These are phyloP conservation scores for Lapara coniferarum DNA, from an alignment of 2,888 invertebrate genomes.

Conservation along the genomic window DNA sequence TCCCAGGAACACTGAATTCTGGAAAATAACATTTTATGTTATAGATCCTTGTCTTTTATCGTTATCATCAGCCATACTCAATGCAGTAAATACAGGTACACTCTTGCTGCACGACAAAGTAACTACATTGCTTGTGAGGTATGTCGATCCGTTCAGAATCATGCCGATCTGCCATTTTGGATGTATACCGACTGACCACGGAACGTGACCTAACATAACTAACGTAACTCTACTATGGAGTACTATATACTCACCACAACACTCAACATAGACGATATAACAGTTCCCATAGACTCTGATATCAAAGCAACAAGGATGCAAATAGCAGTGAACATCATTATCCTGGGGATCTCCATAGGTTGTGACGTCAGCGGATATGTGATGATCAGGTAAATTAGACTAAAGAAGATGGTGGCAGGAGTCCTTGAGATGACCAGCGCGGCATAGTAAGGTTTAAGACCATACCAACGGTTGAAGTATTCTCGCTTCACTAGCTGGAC, in stretches of 20 bases:
- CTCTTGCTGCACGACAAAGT: too few species aligned
- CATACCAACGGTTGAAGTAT: slow-evolving; percentile 94
- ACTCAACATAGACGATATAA: slow-evolving; percentile 89
- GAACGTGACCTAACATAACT: background rate
- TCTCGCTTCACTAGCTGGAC: slow-evolving; percentile 90
- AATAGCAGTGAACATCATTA: slow-evolving; percentile 87
- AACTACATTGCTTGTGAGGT: too few species aligned
- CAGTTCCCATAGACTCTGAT: slow-evolving; percentile 90
- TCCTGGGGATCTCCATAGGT: slow-evolving; percentile 87
- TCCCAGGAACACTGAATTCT: slow-evolving; percentile 95
- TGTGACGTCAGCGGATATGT: slow-evolving; percentile 90
- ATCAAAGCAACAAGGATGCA: slow-evolving; percentile 89
- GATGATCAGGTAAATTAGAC: slow-evolving; percentile 86
- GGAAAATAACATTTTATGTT: slow-evolving; percentile 32
- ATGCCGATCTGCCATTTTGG: too few species aligned
- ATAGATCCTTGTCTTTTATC: too few species aligned
- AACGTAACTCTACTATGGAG: background rate
- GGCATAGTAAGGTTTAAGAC: slow-evolving; percentile 90
- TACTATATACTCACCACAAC: slow-evolving; percentile 87
- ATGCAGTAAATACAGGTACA: too few species aligned
- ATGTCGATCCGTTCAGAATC: too few species aligned
- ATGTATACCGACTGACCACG: too few species aligned
- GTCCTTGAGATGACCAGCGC: slow-evolving; percentile 89
- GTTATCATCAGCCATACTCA: too few species aligned
- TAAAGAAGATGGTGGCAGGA: slow-evolving; percentile 88